Percentiles rank a stretch among this genome's conserved stretches.
Evolutionary conservation across 2,888 invertebrate genomes (phyloP).

Genomic region (Trachelus tabidus): DNA sequence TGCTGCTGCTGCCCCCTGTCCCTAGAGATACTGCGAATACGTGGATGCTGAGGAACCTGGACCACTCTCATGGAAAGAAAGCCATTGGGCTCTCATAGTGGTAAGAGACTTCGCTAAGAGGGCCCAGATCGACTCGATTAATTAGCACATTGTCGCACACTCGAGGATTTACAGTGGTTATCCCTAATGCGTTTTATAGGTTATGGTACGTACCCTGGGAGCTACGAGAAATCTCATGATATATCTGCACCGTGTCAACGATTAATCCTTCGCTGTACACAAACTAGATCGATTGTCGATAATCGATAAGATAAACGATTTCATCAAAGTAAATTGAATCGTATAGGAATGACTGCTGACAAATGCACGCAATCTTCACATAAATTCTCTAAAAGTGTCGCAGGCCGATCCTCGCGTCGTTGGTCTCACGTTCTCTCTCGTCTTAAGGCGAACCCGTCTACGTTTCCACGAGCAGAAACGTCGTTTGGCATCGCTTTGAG

Average conservation of each 20-base stretch:
- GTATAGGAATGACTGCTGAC: slow-evolving; percentile 6
- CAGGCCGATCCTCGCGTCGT: background rate
- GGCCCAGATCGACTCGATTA: slow-evolving; percentile 56
- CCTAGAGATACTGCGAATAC: slow-evolving; percentile 29
- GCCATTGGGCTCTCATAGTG: slow-evolving; percentile 7
- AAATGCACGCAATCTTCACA: background rate
- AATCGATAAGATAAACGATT: background rate
- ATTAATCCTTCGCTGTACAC: background rate
- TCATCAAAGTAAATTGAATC: background rate
- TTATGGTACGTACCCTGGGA: background rate
- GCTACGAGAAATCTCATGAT: background rate
- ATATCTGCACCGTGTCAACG: background rate
- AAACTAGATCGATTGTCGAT: background rate
- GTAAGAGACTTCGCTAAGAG: slow-evolving; percentile 29
- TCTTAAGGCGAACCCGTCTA: background rate
- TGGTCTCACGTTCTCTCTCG: background rate
- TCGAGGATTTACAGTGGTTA: background rate
- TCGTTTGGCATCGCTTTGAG: slow-evolving; percentile 12
- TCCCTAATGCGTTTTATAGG: background rate
- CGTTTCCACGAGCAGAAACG: background rate
- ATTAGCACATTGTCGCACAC: slow-evolving; percentile 65
- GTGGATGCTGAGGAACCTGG: slow-evolving; percentile 49
- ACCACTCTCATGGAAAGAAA: slow-evolving; percentile 10
- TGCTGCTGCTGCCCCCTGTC: background rate
- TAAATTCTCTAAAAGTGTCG: slow-evolving; percentile 3